Evolutionary conservation across 2,113 vertebrate genomes (phyloP).

Genomic region (Hippocampus barbouri): DNA sequence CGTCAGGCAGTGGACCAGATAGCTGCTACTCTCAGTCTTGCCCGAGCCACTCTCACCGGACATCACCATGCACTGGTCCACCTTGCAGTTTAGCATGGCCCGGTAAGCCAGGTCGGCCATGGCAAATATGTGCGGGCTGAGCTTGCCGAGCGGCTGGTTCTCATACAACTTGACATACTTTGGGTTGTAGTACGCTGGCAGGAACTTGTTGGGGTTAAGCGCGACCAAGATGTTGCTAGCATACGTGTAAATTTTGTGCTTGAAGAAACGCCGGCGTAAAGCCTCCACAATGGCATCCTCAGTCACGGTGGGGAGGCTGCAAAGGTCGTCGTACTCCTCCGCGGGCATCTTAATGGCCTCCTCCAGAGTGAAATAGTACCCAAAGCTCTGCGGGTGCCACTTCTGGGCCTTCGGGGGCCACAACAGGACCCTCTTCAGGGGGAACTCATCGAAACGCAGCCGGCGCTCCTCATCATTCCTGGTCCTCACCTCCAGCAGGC

Average conservation of each 20-base stretch:
- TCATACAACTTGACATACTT: constrained; percentile 93
- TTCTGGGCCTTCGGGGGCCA: constrained; percentile 82
- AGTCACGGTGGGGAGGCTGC: constrained; percentile 78
- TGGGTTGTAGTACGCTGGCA: constrained; percentile 95
- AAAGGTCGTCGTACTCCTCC: constrained; percentile 81
- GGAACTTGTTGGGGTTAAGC: constrained; percentile 91
- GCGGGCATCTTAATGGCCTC: constrained; percentile 55
- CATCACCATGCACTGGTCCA: constrained; percentile 90
- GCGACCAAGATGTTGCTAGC: constrained; percentile 86
- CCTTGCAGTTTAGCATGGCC: constrained; percentile 81
- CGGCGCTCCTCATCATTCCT: constrained; percentile 72
- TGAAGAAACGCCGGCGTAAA: constrained; percentile 80
- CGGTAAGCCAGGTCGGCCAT: constrained; percentile 86
- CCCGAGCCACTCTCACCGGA: constrained; percentile 92
- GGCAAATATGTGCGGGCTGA: constrained; percentile 92
- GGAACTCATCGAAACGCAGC: constrained; percentile 75
- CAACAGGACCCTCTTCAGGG: constrained; percentile 77
- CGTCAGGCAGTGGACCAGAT: constrained; percentile 91
- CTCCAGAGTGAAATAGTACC: constrained; percentile 87
- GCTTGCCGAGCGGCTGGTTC: constrained; percentile 85
- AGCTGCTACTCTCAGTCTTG: constrained; percentile 94
- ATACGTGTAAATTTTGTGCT: constrained; percentile 89
- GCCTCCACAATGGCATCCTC: constrained; percentile 77
- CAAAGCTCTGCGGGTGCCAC: constrained; percentile 74
- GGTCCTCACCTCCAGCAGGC: constrained; percentile 83